Base-by-base conservation (phyloP, 2,888 invertebrate genomes). In the Hemistola chrysoprasaria region DNA sequence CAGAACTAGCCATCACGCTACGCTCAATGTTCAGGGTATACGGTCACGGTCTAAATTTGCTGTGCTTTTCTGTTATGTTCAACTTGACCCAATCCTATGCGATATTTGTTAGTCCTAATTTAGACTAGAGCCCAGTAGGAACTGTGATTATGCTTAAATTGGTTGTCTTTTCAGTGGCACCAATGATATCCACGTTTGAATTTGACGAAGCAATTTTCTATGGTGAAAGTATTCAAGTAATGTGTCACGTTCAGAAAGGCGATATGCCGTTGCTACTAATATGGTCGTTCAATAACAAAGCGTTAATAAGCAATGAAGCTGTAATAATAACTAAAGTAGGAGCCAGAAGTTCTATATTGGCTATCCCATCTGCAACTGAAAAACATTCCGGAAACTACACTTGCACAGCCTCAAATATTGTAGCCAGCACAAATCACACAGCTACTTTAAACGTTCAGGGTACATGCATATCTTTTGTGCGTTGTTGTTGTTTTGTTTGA, bases 361-460 rank as follows among this genome's bases (percentile, higher is more conserved):
- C 90, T 55, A 93, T 94, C 51, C 92, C 92, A 53, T 90, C 92
- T 6, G 92, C 92, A 30, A 91, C 91, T 56, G 92, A 92, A 40
- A 90, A 91, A 56, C 93, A 95, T 76, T 91, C 92, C 29, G 95
- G 95, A 52, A 92, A 92, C 72, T 95, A 95, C 75, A 94, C 94
- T 31, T 95, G 95, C 80, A 90, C 91, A 56, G 95, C 93, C 40
- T 90, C 90, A 53, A 95, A 95, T 81, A 74, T 78, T 53, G 93
- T 93, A 71, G 94, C 94, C 45, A 86, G 81, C 65, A 90, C 91
- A 57, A 91, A 90, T 65, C 91, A 92, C 80, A 91, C 92, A 44
- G 90, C 92, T 43, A 78, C 81, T 56, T 83, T 94, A 66, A 85
- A 90, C 65, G 92, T 94, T 62, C 92, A 93, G 82, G 93, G 93